Conservation (phyloP, 2,888 invertebrate genomes). For the Thecocarcelia acutangulata region DNA sequence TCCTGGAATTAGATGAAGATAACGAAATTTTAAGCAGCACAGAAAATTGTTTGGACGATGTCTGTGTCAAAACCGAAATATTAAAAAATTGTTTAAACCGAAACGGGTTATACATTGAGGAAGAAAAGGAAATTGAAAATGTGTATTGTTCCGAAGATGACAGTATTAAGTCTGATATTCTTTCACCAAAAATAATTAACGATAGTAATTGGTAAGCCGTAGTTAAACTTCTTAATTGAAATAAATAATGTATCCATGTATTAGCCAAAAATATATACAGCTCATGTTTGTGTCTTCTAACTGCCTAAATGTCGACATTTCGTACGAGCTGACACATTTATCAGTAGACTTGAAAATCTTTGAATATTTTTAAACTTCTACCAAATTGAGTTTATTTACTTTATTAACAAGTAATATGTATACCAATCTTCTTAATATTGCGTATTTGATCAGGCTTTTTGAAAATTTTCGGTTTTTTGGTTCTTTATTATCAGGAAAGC, state of each 20-base stretch:
- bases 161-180: neutral
- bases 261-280: neutral
- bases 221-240: slow-evolving; percentile 31
- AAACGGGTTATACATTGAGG: neutral
- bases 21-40: slow-evolving; percentile 5
- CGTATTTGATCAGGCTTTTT: no score
- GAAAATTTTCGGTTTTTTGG: no score
- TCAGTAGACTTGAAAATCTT: no score
- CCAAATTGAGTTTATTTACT: no score
- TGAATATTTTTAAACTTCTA: no score
- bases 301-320: no score
- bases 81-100: slow-evolving; percentile 9
- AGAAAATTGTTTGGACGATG: slow-evolving; percentile 20
- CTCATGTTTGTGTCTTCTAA: no score
- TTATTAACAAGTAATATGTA: no score
- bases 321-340: no score
- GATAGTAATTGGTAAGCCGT: slow-evolving; percentile 17
- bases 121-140: slow-evolving; percentile 3
- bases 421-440: no score
- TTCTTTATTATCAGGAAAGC: no score
- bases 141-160: neutral
- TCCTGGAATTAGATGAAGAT: slow-evolving; percentile 27
- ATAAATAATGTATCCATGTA: neutral
- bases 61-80: slow-evolving; percentile 20
- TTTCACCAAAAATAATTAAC: neutral